Conservation (phyloP, 2,888 invertebrate genomes). For the Adineta ricciae region DNA sequence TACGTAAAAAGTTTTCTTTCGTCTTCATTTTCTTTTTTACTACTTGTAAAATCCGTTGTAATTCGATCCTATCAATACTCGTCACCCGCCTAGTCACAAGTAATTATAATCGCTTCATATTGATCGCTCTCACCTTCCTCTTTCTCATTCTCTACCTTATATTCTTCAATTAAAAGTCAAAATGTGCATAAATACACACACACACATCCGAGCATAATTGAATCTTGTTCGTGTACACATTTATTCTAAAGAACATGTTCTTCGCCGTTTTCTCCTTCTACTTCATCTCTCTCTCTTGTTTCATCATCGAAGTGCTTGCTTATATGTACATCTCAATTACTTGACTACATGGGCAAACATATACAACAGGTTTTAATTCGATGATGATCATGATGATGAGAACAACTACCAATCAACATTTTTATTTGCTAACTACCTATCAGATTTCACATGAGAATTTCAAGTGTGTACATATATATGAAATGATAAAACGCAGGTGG, state of each 20-base stretch:
- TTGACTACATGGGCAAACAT: neutral
- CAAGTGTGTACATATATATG: neutral
- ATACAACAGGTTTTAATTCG: neutral
- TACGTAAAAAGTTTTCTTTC: neutral
- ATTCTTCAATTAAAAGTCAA: constrained; percentile 13
- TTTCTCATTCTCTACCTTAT: neutral
- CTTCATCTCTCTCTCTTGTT: neutral
- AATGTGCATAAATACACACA: neutral
- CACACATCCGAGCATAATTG: neutral
- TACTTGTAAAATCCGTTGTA: neutral
- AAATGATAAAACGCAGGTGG: neutral
- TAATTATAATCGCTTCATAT: constrained; percentile 5
- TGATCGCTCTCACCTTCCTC: neutral
- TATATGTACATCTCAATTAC: neutral
- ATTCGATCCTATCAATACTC: neutral
- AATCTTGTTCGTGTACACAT: neutral
- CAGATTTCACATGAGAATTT: too few species aligned
- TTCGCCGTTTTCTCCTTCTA: neutral
- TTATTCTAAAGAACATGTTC: neutral
- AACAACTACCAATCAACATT: neutral
- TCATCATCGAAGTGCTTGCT: neutral
- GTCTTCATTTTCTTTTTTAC: neutral
- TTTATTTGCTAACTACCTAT: too few species aligned
- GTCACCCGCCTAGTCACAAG: neutral
- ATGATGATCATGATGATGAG: neutral